These are phyloP conservation scores for Festucalex cinctus DNA, from an alignment of 2,113 vertebrate genomes.

Conservation along the genomic window DNA sequence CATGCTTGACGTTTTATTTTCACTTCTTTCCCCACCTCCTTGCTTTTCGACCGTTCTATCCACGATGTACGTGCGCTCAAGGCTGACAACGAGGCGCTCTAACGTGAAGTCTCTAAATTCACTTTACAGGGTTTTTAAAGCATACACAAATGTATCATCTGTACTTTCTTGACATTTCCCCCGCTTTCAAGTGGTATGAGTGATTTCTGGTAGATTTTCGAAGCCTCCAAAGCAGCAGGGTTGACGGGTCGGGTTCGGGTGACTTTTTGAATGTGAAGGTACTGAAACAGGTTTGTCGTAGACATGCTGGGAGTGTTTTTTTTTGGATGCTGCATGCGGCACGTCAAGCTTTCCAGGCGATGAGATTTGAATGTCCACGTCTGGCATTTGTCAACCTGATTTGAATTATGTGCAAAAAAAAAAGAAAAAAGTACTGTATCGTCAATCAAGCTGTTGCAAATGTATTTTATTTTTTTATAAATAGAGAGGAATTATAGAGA, in stretches of 20 bases:
- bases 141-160: neutral
- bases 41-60: neutral
- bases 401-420: slow-evolving; percentile 5
- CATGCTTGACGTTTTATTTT: too few species aligned
- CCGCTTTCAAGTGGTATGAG: neutral
- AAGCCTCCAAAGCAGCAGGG: slow-evolving; percentile 5
- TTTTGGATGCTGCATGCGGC: neutral
- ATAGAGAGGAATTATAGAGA: slow-evolving; percentile 37
- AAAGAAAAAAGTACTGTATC: slow-evolving; percentile 9
- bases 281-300: neutral
- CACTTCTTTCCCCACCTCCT: too few species aligned
- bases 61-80: neutral
- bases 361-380: slow-evolving; percentile 40
- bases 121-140: neutral
- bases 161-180: neutral
- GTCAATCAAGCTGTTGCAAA: slow-evolving; percentile 33
- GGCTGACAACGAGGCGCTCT: neutral
- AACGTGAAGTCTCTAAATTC: neutral
- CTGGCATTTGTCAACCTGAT: neutral
- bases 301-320: neutral
- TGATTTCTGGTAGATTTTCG: neutral
- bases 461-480: slow-evolving; percentile 73
- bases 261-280: slow-evolving; percentile 5
- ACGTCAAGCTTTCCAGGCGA: neutral
- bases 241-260: neutral